These are phyloP conservation scores for Pangasius krempfi DNA, from an alignment of 2,797 vertebrate species.

Conservation along the genomic window DNA sequence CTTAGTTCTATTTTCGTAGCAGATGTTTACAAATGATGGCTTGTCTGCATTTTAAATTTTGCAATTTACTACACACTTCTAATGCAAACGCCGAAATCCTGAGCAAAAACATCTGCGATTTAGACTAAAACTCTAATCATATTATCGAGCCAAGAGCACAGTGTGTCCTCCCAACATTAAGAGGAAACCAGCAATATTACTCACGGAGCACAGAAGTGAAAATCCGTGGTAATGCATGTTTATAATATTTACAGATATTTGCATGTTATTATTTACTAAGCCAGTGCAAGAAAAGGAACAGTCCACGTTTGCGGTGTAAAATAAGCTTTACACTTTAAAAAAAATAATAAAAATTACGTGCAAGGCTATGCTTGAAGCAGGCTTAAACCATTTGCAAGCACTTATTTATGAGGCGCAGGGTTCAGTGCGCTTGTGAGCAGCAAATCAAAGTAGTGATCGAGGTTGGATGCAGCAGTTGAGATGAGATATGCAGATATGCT, in stretches of 20 bases:
- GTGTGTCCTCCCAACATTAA: neutral
- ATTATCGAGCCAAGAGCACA: neutral
- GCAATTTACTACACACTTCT: neutral
- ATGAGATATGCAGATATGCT: neutral
- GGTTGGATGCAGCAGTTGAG: neutral
- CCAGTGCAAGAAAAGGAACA: too few species aligned
- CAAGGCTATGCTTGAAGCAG: too few species aligned
- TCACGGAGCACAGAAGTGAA: too few species aligned
- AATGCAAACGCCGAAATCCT: neutral
- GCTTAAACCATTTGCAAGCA: neutral
- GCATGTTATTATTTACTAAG: too few species aligned
- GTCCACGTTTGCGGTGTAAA: too few species aligned
- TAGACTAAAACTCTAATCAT: neutral
- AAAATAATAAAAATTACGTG: neutral
- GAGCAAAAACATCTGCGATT: neutral
- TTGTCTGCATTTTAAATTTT: neutral
- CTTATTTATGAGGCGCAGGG: too few species aligned
- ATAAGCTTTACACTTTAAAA: too few species aligned
- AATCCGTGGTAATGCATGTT: too few species aligned
- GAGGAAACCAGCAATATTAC: neutral
- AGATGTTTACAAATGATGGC: neutral
- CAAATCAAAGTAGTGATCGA: neutral
- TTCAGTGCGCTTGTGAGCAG: neutral
- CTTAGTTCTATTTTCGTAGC: neutral
- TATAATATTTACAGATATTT: too few species aligned